Evolutionary conservation across 2,113 vertebrate species (phyloP).

Genomic region (Odobenus rosmarus): DNA sequence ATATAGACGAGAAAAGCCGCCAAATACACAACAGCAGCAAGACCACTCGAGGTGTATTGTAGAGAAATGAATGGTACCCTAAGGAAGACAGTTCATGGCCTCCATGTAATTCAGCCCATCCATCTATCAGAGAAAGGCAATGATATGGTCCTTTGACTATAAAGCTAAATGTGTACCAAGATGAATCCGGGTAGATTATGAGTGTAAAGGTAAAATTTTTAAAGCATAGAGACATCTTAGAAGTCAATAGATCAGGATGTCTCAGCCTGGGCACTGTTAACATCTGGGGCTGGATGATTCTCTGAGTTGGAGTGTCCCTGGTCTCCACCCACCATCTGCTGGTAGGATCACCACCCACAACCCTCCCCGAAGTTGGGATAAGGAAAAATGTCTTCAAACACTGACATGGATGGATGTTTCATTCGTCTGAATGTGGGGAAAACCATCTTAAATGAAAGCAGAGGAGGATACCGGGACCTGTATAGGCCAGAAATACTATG

Average conservation of each 20-base stretch:
- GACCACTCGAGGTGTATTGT: rapidly evolving
- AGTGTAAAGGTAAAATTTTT: background rate
- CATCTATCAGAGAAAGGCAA: background rate
- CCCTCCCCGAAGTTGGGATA: too few species aligned
- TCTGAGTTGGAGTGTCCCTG: rapidly evolving
- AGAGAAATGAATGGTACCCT: background rate
- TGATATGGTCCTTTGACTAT: background rate
- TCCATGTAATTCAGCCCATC: background rate
- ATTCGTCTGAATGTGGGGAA: background rate
- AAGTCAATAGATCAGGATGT: too few species aligned
- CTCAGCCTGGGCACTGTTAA: too few species aligned
- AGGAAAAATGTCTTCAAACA: background rate
- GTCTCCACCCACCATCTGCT: background rate
- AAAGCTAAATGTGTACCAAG: background rate
- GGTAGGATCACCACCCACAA: too few species aligned
- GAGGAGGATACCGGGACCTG: rapidly evolving
- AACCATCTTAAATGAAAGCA: background rate
- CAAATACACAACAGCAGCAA: background rate
- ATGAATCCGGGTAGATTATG: background rate
- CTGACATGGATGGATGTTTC: rapidly evolving
- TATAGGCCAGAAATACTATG: background rate
- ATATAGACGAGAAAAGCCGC: background rate
- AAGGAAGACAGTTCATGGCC: background rate
- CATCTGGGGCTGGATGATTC: background rate
- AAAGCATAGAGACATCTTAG: background rate